These are phyloP conservation scores for Distichodus sexfasciatus DNA, from an alignment of 2,797 vertebrate species.

Conservation along the genomic window DNA sequence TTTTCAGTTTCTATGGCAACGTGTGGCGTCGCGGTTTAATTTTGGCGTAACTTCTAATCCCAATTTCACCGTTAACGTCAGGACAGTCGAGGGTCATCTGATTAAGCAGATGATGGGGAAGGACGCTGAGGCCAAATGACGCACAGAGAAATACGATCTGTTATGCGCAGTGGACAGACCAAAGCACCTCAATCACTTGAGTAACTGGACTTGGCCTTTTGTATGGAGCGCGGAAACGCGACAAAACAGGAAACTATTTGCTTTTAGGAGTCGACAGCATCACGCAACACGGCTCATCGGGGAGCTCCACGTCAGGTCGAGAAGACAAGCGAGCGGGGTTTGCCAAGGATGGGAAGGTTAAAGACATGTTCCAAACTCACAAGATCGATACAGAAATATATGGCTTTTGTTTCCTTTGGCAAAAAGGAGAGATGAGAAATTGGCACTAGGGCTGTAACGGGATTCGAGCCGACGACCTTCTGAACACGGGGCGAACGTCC, in stretches of 20 bases:
- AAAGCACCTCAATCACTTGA: slow-evolving; percentile 17
- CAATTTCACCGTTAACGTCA: slow-evolving; percentile 30
- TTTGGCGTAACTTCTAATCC: slow-evolving; percentile 7
- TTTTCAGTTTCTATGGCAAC: no score
- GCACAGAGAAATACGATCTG: background rate
- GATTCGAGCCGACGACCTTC: no score
- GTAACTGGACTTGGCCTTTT: slow-evolving; percentile 15
- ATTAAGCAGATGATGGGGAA: slow-evolving; percentile 14
- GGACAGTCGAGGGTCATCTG: slow-evolving; percentile 12
- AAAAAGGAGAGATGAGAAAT: no score
- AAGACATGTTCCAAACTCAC: background rate
- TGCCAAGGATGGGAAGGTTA: slow-evolving; percentile 30
- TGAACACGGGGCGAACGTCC: no score
- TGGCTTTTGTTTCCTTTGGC: no score
- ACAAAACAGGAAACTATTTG: slow-evolving; percentile 25
- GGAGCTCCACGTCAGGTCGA: background rate
- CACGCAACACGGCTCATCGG: slow-evolving; percentile 12
- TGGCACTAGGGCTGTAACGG: no score
- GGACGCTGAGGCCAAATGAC: background rate
- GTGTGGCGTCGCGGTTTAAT: background rate
- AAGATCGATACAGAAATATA: no score
- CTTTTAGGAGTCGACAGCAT: no score
- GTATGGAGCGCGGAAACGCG: background rate
- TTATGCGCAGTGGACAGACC: slow-evolving; percentile 8
- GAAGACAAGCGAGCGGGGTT: slow-evolving; percentile 11